Base-by-base conservation (phyloP, 2,797 vertebrate genomes). In the Nothura maculosa region DNA sequence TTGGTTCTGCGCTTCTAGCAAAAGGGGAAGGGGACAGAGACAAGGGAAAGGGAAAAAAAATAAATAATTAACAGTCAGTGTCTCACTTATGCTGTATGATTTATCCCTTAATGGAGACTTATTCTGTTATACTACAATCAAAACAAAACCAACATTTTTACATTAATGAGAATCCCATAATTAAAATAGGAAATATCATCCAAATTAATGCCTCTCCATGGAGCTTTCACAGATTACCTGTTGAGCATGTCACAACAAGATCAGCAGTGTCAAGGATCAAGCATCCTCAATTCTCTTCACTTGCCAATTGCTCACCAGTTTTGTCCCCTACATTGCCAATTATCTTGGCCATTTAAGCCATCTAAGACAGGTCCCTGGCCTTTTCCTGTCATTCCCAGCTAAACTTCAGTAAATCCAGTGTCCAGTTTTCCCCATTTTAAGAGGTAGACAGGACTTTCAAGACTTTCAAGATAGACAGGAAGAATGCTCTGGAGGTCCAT, bases 321-420 rank as follows among this genome's bases (percentile, higher is more conserved):
- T 3, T 7, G 9, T 17, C 36, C 15, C 50, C 48, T 64, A n/a
- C 2, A 48, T 30, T 76, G 8, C 2, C 9, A 30, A 47, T 61
- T 15, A n/a, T 21, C 62, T 50, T 32, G 36, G n/a, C 15, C 50
- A 81, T 36, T 5, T 48, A 86, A 84, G 3, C 6, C 21, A 32
- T 5, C 55, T 36, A 21, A 67, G 22, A 4, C 2, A 5, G 42
- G 11, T 6, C 22, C 6, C 14, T 24, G 4, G 13, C 7, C 9
- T 38, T 67, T 42, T 63, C 22, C 34, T 43, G 6, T 19, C 11
- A 45, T 40, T 48, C 10, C 21, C 7, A n/a, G 52, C 9, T n/a
- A n/a, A 0, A 4, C 10, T 1, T 4, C 45, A 60, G 18, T 30
- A 28, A 11, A n/a, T n/a, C 36, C 9, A 68, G 48, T 54, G 18